These are phyloP conservation scores for Meliscaeva auricollis DNA, from an alignment of 2,888 invertebrate species.

Conservation along the genomic window DNA sequence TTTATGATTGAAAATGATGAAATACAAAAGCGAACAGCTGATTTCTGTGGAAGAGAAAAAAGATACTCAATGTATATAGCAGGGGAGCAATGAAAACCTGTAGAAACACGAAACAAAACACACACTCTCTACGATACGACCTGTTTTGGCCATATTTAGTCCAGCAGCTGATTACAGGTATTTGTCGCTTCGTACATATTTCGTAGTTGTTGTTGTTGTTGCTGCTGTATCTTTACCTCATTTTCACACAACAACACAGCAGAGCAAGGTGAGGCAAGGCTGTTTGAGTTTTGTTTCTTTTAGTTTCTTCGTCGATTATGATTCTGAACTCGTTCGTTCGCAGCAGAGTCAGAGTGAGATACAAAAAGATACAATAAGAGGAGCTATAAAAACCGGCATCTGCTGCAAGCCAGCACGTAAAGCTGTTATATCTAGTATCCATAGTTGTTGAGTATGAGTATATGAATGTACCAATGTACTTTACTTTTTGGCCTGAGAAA, in stretches of 20 bases:
- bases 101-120: conserved; percentile 44
- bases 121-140: conserved; percentile 41
- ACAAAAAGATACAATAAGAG: conserved; percentile 34
- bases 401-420: conserved; percentile 62
- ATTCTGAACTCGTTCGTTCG: conserved; percentile 69
- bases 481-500: conserved; percentile 68
- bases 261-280: conserved; percentile 74
- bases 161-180: conserved; percentile 76
- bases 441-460: conserved; percentile 12
- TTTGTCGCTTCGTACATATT: conserved; percentile 42
- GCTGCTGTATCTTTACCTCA: conserved; percentile 50
- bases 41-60: conserved; percentile 34
- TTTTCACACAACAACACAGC: conserved; percentile 40
- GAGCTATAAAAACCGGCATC: conserved; percentile 69
- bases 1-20: conserved; percentile 17
- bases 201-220: conserved; percentile 4
- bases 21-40: conserved; percentile 64
- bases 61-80: conserved; percentile 1
- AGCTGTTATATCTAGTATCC: conserved; percentile 70
- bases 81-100: conserved; percentile 44
- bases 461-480: conserved; percentile 50
- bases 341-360: neutral
- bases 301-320: conserved; percentile 59
- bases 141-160: conserved; percentile 72
- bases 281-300: conserved; percentile 59